phyloP scores from a whole-genome alignment of 1,140 invertebrate genomes.

The Drosophila pandora region DNA sequence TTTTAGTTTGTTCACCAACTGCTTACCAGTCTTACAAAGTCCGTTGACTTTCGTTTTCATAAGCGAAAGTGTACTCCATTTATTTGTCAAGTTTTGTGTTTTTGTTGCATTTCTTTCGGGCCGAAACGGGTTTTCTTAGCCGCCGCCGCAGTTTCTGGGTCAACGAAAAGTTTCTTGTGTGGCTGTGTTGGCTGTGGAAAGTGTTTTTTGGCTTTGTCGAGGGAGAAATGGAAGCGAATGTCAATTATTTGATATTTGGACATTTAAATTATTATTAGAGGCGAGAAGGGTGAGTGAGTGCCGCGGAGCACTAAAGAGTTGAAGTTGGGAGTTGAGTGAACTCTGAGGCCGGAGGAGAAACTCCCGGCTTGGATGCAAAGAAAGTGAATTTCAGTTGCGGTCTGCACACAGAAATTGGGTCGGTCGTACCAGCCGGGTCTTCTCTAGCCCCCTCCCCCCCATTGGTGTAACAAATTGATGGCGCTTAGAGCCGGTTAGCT shows the following conservation, averaged over 20 bases:
- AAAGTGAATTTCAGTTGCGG: conserved; percentile 72
- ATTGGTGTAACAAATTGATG: conserved; percentile 63
- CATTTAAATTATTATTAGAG: conserved; percentile 67
- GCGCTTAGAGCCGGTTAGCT: conserved; percentile 47
- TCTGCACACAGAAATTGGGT: conserved; percentile 61
- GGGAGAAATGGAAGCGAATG: conserved; percentile 52
- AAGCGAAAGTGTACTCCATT: conserved; percentile 82
- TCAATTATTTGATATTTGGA: conserved; percentile 72
- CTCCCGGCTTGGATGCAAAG: conserved; percentile 58
- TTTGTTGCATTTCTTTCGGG: conserved; percentile 65
- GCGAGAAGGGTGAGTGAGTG: neutral
- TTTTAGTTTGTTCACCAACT: conserved; percentile 1
- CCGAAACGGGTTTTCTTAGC: conserved; percentile 47
- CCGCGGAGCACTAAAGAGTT: neutral
- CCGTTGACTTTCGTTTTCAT: conserved; percentile 81
- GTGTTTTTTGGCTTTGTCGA: conserved; percentile 38
- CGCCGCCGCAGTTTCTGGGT: conserved; percentile 64
- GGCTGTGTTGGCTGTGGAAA: conserved; percentile 52
- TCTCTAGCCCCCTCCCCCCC: neutral
- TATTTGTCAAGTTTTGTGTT: conserved; percentile 67
- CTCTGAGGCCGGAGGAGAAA: conserved; percentile 55
- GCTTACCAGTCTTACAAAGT: conserved; percentile 48
- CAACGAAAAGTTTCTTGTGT: conserved; percentile 49
- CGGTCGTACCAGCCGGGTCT: conserved; percentile 42
- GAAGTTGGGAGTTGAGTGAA: conserved; percentile 57